A percentile compares a stretch with the other conserved stretches of the same genome.
Conservation (phyloP, 37 sponge, comb jelly and placozoan species). For the Haliclona indistincta region DNA sequence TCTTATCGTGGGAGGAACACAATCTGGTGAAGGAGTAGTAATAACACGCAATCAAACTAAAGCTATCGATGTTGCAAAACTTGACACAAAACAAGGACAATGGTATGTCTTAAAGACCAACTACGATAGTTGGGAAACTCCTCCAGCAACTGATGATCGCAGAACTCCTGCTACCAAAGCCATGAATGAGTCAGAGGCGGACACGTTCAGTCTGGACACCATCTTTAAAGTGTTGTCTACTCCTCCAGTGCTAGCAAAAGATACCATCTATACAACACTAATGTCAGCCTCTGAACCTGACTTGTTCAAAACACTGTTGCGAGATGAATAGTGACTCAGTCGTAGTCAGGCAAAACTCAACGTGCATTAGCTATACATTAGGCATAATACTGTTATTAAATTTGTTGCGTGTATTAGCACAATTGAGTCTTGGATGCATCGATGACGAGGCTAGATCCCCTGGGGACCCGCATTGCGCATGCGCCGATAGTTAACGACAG, state of each 20-base stretch:
- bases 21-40: slow-evolving; percentile 78
- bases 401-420: too few species aligned
- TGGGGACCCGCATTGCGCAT: too few species aligned
- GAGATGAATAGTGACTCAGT: too few species aligned
- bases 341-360: too few species aligned
- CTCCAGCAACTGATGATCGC: slow-evolving; percentile 66
- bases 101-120: slow-evolving; percentile 81
- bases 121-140: slow-evolving; percentile 69
- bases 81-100: slow-evolving; percentile 28
- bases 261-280: not conserved
- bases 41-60: slow-evolving; percentile 74
- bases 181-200: slow-evolving; percentile 45
- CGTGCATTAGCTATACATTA: too few species aligned
- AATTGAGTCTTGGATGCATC: too few species aligned
- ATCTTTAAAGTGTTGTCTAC: slow-evolving; percentile 7
- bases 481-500: too few species aligned
- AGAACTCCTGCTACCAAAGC: slow-evolving; percentile 60
- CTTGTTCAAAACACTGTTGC: too few species aligned
- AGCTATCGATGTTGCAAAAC: slow-evolving; percentile 55
- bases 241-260: not conserved
- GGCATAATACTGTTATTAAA: too few species aligned
- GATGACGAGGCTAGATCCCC: too few species aligned
- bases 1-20: slow-evolving; percentile 77
- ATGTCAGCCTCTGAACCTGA: not conserved
- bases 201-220: slow-evolving; percentile 17